phyloP scores from a whole-genome alignment of 2,113 vertebrate species.

The Myxocyprinus asiaticus region DNA sequence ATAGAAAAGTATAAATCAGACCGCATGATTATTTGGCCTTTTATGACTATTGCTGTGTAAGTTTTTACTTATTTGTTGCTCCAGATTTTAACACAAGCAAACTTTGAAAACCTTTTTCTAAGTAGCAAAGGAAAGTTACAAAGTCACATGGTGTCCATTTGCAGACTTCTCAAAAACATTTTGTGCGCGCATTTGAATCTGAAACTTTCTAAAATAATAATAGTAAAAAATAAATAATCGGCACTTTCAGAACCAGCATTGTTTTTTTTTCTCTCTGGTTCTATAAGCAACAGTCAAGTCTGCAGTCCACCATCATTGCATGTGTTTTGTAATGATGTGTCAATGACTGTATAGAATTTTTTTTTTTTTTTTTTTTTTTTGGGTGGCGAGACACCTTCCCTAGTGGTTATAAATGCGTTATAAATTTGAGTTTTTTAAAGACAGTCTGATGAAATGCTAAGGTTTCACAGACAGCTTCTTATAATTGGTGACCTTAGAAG shows the following conservation, averaged over 20 bases:
- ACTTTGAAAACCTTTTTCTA: not conserved
- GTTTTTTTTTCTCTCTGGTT: not conserved
- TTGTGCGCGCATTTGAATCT: too few relatives aligned
- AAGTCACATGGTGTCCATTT: too few relatives aligned
- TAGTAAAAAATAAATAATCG: too few relatives aligned
- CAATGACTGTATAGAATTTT: conserved; percentile 11
- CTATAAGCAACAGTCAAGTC: not conserved
- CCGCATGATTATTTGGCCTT: not conserved
- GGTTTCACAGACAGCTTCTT: conserved; percentile 79
- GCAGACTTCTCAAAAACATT: too few relatives aligned
- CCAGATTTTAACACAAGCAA: not conserved
- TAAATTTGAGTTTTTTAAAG: conserved; percentile 83
- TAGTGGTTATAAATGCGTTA: conserved; percentile 83
- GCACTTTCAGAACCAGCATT: too few relatives aligned
- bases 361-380: not conserved
- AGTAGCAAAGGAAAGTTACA: not conserved
- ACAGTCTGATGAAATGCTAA: conserved; percentile 83
- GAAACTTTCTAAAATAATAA: too few relatives aligned
- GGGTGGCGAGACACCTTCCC: not conserved
- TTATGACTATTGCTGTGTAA: not conserved
- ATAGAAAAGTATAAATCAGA: not conserved
- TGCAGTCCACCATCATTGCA: not conserved
- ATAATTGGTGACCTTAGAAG: conserved; percentile 86
- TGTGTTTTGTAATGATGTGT: conserved; percentile 20
- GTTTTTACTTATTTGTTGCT: not conserved